Percentiles rank a stretch among this genome's conserved stretches.
Conservation (phyloP, 2,113 vertebrate species). For the Varanus salvator region DNA sequence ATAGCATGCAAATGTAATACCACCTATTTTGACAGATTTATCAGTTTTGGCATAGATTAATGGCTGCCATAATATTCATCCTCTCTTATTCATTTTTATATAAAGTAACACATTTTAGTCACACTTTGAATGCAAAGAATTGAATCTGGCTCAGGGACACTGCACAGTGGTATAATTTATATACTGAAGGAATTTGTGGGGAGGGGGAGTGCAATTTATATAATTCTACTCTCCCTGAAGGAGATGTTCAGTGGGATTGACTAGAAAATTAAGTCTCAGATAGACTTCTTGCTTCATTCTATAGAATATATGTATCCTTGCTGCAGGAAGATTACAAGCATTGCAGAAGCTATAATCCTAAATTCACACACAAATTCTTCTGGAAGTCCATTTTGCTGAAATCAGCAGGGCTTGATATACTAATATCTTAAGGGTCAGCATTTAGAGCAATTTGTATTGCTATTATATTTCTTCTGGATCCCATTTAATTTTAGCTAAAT, state of each 20-base stretch:
- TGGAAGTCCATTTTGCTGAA: constrained; percentile 35
- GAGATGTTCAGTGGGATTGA: constrained; percentile 53
- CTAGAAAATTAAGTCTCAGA: constrained; percentile 54
- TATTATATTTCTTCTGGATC: not conserved
- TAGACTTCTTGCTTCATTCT: constrained; percentile 54
- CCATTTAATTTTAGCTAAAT: constrained; percentile 3
- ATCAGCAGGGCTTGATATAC: not conserved
- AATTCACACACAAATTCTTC: constrained; percentile 57
- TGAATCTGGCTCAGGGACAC: constrained; percentile 37
- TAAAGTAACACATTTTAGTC: constrained; percentile 38
- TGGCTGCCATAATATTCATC: constrained; percentile 30
- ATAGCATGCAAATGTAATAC: not conserved
- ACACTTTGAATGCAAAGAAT: constrained; percentile 40
- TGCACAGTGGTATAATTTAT: not conserved
- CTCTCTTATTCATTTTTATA: constrained; percentile 14
- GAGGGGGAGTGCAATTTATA: constrained; percentile 55
- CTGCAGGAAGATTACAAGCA: constrained; percentile 47
- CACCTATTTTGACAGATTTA: not conserved
- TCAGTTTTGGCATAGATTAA: constrained; percentile 15
- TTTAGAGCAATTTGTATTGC: not conserved
- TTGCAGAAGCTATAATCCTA: constrained; percentile 16
- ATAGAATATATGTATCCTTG: constrained; percentile 54
- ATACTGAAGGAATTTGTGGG: constrained; percentile 50
- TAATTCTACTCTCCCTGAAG: constrained; percentile 58
- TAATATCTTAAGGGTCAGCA: not conserved